Conservation (phyloP, 2,797 vertebrate genomes). For the Propithecus deckenii region DNA sequence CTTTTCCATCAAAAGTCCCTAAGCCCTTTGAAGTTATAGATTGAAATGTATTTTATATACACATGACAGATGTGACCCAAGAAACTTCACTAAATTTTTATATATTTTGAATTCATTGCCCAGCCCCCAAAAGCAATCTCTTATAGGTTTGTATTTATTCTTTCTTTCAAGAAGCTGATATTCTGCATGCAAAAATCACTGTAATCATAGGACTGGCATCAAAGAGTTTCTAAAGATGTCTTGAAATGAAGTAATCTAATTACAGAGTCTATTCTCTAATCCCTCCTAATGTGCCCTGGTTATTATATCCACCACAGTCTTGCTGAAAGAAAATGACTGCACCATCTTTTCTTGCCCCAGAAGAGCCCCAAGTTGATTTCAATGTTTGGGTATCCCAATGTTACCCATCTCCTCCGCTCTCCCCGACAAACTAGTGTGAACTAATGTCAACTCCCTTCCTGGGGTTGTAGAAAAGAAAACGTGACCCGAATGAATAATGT, state of each 20-base stretch:
- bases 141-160: background rate
- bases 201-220: background rate
- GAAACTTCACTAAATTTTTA: constrained; percentile 21
- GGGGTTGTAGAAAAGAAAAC: constrained; percentile 58
- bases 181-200: background rate
- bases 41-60: constrained; percentile 42
- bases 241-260: constrained; percentile 8
- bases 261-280: background rate
- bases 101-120: constrained; percentile 26
- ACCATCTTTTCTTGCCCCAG: background rate
- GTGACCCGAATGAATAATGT: constrained; percentile 68
- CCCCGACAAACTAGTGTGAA: background rate
- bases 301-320: background rate
- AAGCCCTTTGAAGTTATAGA: constrained; percentile 56
- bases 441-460: constrained; percentile 43
- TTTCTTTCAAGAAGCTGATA: constrained; percentile 37
- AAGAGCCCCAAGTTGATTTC: background rate
- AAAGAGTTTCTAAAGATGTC: constrained; percentile 47
- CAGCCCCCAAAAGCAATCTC: background rate
- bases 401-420: background rate
- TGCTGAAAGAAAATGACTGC: background rate
- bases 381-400: background rate
- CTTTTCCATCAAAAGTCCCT: constrained; percentile 29
- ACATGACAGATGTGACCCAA: constrained; percentile 48
- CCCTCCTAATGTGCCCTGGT: background rate